Base-by-base conservation (phyloP, 2,888 invertebrate genomes). In the Andrena camellia region DNA sequence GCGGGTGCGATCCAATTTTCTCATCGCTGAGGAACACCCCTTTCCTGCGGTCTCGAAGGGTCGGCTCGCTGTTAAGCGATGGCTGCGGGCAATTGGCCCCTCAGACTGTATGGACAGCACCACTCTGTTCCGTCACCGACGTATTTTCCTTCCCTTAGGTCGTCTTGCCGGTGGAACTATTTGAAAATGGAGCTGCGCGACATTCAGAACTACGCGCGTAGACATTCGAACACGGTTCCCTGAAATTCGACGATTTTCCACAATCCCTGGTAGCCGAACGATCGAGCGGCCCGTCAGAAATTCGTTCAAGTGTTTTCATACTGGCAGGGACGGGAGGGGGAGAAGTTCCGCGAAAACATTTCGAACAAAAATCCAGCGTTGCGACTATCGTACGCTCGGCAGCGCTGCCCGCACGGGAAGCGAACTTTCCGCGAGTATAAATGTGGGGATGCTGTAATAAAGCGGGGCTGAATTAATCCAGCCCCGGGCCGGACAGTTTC, bases 1-100 rank as follows among this genome's bases (percentile, higher is more conserved):
- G 35, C 35, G n/a, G 31, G 48, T 69, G 69, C 79, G 72, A 86
- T 88, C 83, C 81, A 88, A 86, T 88, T 88, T 86, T 86, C 88
- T 83, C 85, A 60, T 78, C 54, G 68, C 69, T 76, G 82, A 71
- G 66, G 60, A 74, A 82, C 75, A 59, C 31, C 48, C 50, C 8
- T 31, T 48, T 50, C 48, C 62, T n/a, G 7, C 62, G 13, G 17
- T 59, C 60, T 17, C 59, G 67, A 63, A 57, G 54, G 35, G 68
- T 54, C 26, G 57, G 23, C 42, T 31, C 10, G 26, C 66, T 48
- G 29, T 62, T 66, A 79, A 83, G 68, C n/a, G 67, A 81, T 73
- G 78, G 48, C 78, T 59, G 54, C 31, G 17, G 57, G 52, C 70
- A 42, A 42, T 77, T 60, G 64, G 59, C 54, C 42, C 64, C n/a